These are phyloP conservation scores for Hassar affinis DNA, from an alignment of 2,113 vertebrate species.

Conservation along the genomic window DNA sequence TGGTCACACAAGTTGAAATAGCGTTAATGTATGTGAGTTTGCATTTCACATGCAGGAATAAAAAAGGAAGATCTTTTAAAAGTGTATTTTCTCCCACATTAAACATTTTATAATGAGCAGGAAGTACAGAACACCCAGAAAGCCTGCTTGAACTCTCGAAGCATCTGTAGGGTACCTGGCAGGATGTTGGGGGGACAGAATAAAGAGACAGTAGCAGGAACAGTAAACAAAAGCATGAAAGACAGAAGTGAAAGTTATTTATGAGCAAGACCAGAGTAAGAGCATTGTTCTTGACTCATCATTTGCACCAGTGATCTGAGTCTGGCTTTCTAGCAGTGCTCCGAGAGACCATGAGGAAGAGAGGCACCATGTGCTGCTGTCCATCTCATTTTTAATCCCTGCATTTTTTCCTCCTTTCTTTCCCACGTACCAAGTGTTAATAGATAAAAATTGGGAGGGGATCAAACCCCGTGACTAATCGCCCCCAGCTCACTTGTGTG, in stretches of 20 bases:
- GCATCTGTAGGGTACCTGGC: neutral
- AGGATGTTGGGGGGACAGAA: neutral
- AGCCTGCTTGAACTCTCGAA: neutral
- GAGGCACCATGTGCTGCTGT: slow-evolving; percentile 72
- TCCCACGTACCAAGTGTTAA: slow-evolving; percentile 78
- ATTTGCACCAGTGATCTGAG: slow-evolving; percentile 65
- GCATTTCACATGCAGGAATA: slow-evolving; percentile 59
- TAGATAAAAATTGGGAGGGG: slow-evolving; percentile 75
- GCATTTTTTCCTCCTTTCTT: slow-evolving; percentile 68
- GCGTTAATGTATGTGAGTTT: slow-evolving; percentile 71
- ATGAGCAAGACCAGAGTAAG: neutral
- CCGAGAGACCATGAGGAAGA: slow-evolving; percentile 36
- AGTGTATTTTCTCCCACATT: slow-evolving; percentile 35
- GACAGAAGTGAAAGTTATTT: neutral
- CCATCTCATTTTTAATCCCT: slow-evolving; percentile 73
- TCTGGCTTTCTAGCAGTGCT: slow-evolving; percentile 12
- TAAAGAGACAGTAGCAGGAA: neutral
- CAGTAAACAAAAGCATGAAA: neutral
- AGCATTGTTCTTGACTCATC: slow-evolving; percentile 39
- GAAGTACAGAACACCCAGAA: neutral
- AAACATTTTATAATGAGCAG: neutral
- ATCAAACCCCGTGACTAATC: slow-evolving; percentile 69
- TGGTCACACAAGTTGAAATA: slow-evolving; percentile 64
- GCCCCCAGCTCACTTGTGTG: slow-evolving; percentile 39
- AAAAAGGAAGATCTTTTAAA: slow-evolving; percentile 41